Evolutionary conservation across 2,888 invertebrate genomes (phyloP), one percentile per base, ranked within the genome.

Genomic region (Noctua fimbriata): DNA sequence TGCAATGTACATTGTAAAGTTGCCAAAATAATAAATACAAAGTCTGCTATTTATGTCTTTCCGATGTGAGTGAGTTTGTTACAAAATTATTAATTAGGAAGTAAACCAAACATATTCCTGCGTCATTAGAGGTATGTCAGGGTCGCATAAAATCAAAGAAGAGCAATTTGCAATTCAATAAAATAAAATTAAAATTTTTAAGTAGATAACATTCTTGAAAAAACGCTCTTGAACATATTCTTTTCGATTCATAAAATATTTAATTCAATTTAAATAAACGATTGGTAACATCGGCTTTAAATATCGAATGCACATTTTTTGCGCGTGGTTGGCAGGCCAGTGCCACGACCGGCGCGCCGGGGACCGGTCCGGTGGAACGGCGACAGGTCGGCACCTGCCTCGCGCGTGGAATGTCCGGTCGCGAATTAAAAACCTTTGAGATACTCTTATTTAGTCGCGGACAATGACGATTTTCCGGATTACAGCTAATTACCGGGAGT

Each of bases 311-410:
- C 91, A 88, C 86, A 86, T 89, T 89, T 92, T 92, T 93, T 92
- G 91, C 91, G 86, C 88, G 73, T 87, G 82, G 84, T 71, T 84
- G 88, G 84, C 89, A 87, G 91, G 89, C 82, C 86, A 89, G 88
- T 91, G 90, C 88, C 86, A 85, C 87, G 90, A 73, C 75, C 81
- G 82, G 85, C 84, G 77, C 76, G 65, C 81, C 69, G 69, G 82
- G 87, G 93, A 95, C 94, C 94, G 94, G 95, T 94, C 93, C 88
- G 76, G 88, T 90, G 86, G 86, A 85, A 80, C 91, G 87, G 88
- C 93, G 94, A 95, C 96, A 94, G 91, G 96, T 95, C 94, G 94
- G 93, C 96, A 96, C 96, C 96, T 96, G 96, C 93, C 91, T 88
- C 86, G 90, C 89, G 89, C 91, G 87, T 86, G 94, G 95, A 94